These are phyloP conservation scores for Conus canariensis DNA, from an alignment of 2,888 invertebrate species.

Conservation along the genomic window DNA sequence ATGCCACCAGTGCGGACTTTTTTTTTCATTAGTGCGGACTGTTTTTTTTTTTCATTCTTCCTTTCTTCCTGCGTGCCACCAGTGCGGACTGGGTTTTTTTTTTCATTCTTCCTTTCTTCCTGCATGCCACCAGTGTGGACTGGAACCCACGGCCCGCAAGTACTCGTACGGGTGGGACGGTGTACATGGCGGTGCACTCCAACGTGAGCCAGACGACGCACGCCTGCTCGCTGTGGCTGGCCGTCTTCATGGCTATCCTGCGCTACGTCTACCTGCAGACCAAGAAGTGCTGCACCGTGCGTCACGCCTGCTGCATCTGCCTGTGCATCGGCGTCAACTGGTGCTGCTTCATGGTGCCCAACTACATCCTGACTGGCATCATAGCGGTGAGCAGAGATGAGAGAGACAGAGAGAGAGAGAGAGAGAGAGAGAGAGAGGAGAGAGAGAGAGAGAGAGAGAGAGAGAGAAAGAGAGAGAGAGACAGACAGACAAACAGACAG, in stretches of 20 bases:
- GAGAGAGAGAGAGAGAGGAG: neutral
- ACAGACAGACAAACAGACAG: neutral
- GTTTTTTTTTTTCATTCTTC: no score
- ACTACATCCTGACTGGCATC: constrained; percentile 61
- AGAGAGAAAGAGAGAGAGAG: neutral
- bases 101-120: no score
- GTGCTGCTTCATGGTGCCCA: constrained; percentile 66
- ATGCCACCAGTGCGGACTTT: constrained; percentile 84
- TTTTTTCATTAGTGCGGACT: constrained; percentile 75
- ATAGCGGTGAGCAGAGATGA: constrained; percentile 19
- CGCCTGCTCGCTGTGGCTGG: constrained; percentile 95
- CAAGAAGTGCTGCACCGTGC: constrained; percentile 47
- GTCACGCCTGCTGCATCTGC: constrained; percentile 37
- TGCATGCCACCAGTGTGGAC: constrained; percentile 46
- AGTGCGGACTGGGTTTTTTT: constrained; percentile 52
- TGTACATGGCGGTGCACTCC: constrained; percentile 86
- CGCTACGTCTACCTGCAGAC: constrained; percentile 82
- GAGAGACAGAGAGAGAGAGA: neutral
- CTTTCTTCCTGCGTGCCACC: neutral
- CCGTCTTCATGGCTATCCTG: constrained; percentile 95
- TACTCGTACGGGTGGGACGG: constrained; percentile 75
- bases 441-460: neutral
- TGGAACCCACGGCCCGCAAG: constrained; percentile 57
- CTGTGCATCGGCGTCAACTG: constrained; percentile 83
- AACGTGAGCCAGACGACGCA: constrained; percentile 92